Base-by-base conservation (phyloP, 2,888 invertebrate species). In the Heliconius ismenius region DNA sequence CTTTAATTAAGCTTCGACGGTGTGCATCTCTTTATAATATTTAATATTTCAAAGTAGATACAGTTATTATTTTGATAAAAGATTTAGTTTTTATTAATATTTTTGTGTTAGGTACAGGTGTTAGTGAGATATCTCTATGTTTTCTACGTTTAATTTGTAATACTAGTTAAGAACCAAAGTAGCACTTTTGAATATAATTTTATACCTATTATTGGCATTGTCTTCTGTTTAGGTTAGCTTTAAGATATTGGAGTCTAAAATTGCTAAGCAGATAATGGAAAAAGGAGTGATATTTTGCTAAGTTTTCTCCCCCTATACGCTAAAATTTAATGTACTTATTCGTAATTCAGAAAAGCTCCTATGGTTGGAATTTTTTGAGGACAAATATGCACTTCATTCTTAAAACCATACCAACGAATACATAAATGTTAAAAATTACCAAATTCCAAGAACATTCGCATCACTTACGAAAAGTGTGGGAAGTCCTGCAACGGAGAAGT, bases 1-100 rank as follows among this genome's bases (percentile, higher is more conserved):
- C 88, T 43, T 83, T 90, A 90, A 90, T 92, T 92, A 90, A 90
- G 88, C 86, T 87, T 88, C 87, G 86, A 86, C 86, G 85, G 84
- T 85, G 82, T 82, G 84, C 81, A 80, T 84, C 69, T 78, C 63
- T 80, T 79, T 78, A 36, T 76, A 39, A 60, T 73, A 67, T 65
- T 36, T 76, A 43, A 24, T 43, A 60, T 24, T 26, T 60, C 24
- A 32, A 28, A 15, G 54, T 11, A 28, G 7, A 32, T 28, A 60
- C 62, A 26, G 28, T 36, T 72, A n/a, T 54, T 43, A 54, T 13
- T 24, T 43, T 43, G 0, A 49, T 18, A 18, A 18, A 18, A 15
- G 4, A 15, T 15, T 43, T 43, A 43, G 1, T 43, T 15, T 43
- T 43, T 18, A 49, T 49, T 18, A 18, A 43, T 43, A 49, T 49